phyloP scores from a whole-genome alignment of 2,888 invertebrate genomes.

The Nasonia oneida region DNA sequence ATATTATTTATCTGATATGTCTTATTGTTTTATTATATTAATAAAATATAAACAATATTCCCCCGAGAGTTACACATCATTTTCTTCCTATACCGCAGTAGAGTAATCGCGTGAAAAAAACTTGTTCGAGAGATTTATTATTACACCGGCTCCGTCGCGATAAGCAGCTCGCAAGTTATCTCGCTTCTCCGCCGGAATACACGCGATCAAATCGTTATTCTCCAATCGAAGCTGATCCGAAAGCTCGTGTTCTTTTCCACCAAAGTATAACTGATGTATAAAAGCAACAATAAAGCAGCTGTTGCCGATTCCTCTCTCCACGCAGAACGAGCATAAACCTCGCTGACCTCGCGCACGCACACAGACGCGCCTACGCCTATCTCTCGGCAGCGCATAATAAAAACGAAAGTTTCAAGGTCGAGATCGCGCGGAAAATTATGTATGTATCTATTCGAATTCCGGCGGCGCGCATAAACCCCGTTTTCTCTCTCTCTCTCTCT shows the following conservation, averaged over 20 bases:
- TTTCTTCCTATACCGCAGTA: background rate
- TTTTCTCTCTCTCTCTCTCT: background rate
- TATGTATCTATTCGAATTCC: background rate
- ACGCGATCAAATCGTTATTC: background rate
- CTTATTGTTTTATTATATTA: slow-evolving; percentile 40
- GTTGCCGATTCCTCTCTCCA: no score
- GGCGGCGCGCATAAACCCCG: background rate
- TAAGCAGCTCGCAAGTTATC: no score
- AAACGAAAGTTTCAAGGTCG: slow-evolving; percentile 53
- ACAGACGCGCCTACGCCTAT: background rate
- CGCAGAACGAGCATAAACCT: background rate
- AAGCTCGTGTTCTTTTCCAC: no score
- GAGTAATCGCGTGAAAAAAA: background rate
- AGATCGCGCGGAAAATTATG: background rate
- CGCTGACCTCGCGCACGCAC: background rate
- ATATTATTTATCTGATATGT: slow-evolving; percentile 26
- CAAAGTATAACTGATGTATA: no score
- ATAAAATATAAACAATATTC: slow-evolving; percentile 25
- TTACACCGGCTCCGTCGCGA: no score
- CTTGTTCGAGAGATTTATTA: no score
- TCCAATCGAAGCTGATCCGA: no score
- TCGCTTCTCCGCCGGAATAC: no score
- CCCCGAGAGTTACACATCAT: background rate
- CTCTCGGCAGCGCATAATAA: background rate
- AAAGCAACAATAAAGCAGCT: background rate